Evolutionary conservation across 1,140 invertebrate genomes (phyloP).

Genomic region (Drosophila elegans): DNA sequence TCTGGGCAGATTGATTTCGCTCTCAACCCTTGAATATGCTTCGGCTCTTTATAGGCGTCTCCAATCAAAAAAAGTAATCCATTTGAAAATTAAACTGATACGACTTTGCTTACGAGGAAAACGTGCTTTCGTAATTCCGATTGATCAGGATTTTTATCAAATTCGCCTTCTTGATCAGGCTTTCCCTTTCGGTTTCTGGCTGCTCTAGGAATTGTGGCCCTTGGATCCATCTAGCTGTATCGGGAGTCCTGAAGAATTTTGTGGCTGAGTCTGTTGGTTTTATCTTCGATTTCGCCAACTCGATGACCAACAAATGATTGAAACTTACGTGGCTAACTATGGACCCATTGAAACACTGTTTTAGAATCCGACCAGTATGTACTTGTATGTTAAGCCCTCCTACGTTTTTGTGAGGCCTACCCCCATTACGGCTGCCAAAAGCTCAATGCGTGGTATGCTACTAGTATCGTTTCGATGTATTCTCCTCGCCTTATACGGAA

Average conservation of each 20-base stretch:
- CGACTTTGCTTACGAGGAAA: no score
- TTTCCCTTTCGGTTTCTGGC: no score
- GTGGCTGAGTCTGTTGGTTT: not conserved
- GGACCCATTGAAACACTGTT: constrained; percentile 9
- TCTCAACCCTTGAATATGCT: no score
- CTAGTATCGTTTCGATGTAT: no score
- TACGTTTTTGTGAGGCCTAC: not conserved
- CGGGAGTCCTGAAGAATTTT: not conserved
- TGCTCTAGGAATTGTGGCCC: not conserved
- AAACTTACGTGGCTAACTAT: not conserved
- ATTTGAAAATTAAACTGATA: no score
- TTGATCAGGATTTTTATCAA: no score
- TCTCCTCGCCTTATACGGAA: no score
- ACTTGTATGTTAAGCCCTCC: not conserved
- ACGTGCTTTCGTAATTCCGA: no score
- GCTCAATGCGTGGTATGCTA: constrained; percentile 1
- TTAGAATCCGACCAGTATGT: not conserved
- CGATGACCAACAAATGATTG: not conserved
- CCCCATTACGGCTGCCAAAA: not conserved
- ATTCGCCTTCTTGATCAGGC: no score
- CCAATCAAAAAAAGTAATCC: no score
- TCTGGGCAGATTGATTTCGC: not conserved
- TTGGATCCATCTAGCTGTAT: not conserved
- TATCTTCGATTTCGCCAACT: constrained; percentile 1
- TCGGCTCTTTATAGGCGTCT: no score